A percentile compares a stretch with the other conserved stretches of the same genome.
Evolutionary conservation across 2,888 invertebrate species (phyloP).

Genomic region (Ommatoiulus sabulosus): DNA sequence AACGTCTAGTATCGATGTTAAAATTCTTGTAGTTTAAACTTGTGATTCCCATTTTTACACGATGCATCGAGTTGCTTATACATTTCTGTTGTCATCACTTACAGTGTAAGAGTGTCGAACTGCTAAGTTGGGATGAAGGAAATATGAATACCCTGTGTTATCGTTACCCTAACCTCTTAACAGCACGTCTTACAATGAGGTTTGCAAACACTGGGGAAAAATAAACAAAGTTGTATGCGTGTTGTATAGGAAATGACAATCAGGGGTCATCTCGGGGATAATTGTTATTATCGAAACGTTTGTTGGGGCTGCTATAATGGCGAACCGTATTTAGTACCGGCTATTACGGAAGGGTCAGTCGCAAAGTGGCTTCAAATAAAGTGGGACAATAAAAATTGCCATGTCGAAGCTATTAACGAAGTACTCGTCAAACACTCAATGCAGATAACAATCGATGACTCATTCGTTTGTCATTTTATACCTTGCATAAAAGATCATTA

Average conservation of each 20-base stretch:
- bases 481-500: neutral
- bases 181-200: neutral
- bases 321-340: neutral
- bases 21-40: too few species aligned
- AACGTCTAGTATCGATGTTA: too few species aligned
- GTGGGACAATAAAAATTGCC: neutral
- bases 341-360: neutral
- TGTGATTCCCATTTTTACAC: too few species aligned
- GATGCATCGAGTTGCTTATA: too few species aligned
- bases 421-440: too few species aligned
- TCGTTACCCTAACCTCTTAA: neutral
- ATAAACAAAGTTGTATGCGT: neutral
- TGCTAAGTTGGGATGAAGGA: neutral
- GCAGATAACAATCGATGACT: neutral
- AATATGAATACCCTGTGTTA: neutral
- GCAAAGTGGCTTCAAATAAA: neutral
- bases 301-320: neutral
- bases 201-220: neutral
- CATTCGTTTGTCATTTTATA: neutral
- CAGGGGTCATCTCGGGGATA: neutral
- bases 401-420: neutral
- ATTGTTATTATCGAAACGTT: neutral
- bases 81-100: too few species aligned
- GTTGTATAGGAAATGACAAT: constrained; percentile 3
- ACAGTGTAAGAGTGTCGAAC: neutral